Evolutionary conservation across 2,113 vertebrate species (phyloP).

Genomic region (Cyanistes caeruleus): DNA sequence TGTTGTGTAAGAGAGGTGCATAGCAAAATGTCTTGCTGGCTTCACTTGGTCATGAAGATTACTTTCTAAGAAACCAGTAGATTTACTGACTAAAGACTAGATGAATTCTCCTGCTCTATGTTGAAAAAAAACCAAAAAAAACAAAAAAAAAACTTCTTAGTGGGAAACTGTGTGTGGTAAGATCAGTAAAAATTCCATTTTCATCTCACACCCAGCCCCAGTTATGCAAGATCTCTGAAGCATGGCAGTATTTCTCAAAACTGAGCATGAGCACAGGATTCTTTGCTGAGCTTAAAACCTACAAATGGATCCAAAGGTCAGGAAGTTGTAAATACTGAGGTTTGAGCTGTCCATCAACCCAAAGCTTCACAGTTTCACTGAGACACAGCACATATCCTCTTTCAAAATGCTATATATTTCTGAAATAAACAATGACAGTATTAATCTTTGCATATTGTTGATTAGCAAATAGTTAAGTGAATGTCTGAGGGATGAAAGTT

Average conservation of each 20-base stretch:
- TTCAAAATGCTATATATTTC: not conserved
- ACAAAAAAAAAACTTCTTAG: not conserved
- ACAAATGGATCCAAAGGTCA: not conserved
- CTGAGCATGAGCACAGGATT: not conserved
- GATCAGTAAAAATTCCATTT: not conserved
- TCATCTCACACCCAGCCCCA: not conserved
- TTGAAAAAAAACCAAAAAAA: not conserved
- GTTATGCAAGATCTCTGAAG: not conserved
- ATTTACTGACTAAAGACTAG: not conserved
- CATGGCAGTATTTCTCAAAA: rapidly evolving
- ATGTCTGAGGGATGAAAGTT: not conserved
- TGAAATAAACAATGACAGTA: not conserved
- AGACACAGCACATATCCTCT: not conserved
- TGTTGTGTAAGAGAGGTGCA: not conserved
- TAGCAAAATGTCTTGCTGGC: not conserved
- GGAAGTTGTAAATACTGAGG: not conserved
- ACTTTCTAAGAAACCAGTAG: not conserved
- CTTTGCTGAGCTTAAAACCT: not conserved
- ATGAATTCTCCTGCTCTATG: not conserved
- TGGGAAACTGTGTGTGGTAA: not conserved
- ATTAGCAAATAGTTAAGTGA: not conserved
- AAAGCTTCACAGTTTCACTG: not conserved
- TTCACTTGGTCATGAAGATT: not conserved
- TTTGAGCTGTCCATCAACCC: not conserved
- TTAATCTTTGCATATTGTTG: not conserved